Conservation (phyloP, 2,888 invertebrate genomes). For the Drosophila paranaensis region DNA sequence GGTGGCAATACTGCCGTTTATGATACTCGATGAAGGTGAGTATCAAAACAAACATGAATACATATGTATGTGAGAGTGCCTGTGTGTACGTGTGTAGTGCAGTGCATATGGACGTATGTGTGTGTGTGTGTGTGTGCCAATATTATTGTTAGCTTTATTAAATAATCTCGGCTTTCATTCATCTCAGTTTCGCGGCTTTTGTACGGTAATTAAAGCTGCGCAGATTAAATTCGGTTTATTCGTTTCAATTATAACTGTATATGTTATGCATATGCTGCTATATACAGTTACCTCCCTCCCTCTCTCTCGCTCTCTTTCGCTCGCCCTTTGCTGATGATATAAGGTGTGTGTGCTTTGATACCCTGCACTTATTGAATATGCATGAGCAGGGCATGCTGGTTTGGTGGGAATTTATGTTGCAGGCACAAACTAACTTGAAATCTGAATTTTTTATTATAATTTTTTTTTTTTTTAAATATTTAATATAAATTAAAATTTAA, state of each 20-base stretch:
- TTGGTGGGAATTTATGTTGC: background rate
- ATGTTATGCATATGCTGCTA: constrained; percentile 1
- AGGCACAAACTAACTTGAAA: background rate
- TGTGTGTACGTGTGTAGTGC: background rate
- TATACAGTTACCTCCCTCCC: background rate
- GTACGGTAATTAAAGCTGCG: constrained; percentile 68
- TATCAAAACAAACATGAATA: constrained; percentile 32
- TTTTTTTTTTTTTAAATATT: background rate
- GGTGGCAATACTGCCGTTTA: constrained; percentile 89
- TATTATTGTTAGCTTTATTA: constrained; percentile 60
- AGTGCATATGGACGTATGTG: background rate
- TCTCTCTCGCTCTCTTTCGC: background rate
- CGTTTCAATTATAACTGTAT: constrained; percentile 10
- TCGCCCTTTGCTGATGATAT: constrained; percentile 1
- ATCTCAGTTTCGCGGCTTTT: constrained; percentile 54
- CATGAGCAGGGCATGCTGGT: background rate
- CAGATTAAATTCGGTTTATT: constrained; percentile 54
- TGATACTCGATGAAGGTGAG: constrained; percentile 87
- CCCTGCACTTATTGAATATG: background rate
- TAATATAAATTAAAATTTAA: too few species aligned
- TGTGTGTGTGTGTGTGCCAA: background rate
- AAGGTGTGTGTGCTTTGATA: constrained; percentile 16
- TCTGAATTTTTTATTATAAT: background rate
- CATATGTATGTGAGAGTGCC: background rate
- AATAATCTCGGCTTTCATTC: constrained; percentile 52